Evolutionary conservation across 2,797 vertebrate genomes (phyloP), one percentile per base, ranked within the genome.

Genomic region (Lates japonicus): DNA sequence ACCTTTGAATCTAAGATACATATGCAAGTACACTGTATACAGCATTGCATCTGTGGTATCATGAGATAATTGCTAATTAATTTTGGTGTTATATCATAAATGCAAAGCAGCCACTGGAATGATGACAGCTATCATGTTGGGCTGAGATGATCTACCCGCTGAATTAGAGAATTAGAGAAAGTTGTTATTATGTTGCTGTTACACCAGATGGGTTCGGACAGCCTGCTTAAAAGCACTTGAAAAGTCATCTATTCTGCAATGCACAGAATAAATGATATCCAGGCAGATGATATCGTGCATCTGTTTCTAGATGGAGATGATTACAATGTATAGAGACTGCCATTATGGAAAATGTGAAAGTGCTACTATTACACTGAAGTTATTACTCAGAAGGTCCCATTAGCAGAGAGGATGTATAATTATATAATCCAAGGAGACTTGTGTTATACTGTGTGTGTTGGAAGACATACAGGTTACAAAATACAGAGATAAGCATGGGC

Each of bases 141-240:
- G 20, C 41, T 48, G 35, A 54, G 20, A 70, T 33, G 55, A 83
- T 78, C 51, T 52, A 61, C 42, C 35, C 8, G 1, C 16, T 37
- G 48, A 71, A 51, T 78, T 25, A 69, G 51, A 67, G 7, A 68
- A 71, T 19, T 14, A 42, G 62, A 61, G 29, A 25, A 74, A 61
- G 66, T 66, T 41, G 51, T 80, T 64, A 64, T 76, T 22, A 46
- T 20, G 61, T 64, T 14, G 39, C 59, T 67, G 58, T 59, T 68
- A 2, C 25, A 46, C 65, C 74, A 85, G 70, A 85, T 78, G 82
- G 70, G 58, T 62, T 72, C 44, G 44, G 83, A 80, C 78, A 52
- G 70, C 39, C 51, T 29, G 72, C 49, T 79, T 55, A 16, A 77
- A 83, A 85, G 78, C 79, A 70, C 76, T 80, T 55, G 57, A 33